These are phyloP conservation scores for Epinephelus cyanopodus DNA, from an alignment of 2,113 vertebrate genomes.

Conservation along the genomic window DNA sequence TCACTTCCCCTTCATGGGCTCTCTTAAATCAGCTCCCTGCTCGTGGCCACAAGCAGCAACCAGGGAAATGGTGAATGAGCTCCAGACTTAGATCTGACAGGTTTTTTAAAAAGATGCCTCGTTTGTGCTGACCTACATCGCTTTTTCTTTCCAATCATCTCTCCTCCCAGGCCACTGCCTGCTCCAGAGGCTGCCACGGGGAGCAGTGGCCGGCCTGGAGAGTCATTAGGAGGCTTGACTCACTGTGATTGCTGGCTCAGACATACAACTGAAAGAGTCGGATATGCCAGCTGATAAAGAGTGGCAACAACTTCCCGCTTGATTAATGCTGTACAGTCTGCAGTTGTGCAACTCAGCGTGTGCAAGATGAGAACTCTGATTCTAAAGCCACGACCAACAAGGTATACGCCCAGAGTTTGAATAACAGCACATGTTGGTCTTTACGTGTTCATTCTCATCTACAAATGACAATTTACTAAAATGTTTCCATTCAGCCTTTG, in stretches of 20 bases:
- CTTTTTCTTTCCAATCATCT: conserved; percentile 80
- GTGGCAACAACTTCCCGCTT: conserved; percentile 65
- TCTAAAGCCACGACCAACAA: background rate
- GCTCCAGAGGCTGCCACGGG: conserved; percentile 53
- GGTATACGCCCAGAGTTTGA: background rate
- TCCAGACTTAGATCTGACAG: conserved; percentile 67
- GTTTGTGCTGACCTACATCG: conserved; percentile 77
- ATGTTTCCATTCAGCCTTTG: background rate
- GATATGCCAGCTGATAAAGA: conserved; percentile 56
- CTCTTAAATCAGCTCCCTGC: conserved; percentile 64
- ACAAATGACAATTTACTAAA: background rate
- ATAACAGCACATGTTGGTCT: conserved; percentile 5
- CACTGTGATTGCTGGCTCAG: conserved; percentile 69
- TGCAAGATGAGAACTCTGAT: conserved; percentile 45
- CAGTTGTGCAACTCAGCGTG: conserved; percentile 44
- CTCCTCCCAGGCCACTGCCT: conserved; percentile 49
- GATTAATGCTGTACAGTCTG: conserved; percentile 62
- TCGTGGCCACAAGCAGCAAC: conserved; percentile 47
- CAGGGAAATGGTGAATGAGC: conserved; percentile 67
- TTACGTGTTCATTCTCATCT: background rate
- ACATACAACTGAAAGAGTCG: conserved; percentile 55
- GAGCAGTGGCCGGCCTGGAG: conserved; percentile 54
- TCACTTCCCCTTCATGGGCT: conserved; percentile 36
- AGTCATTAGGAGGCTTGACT: conserved; percentile 70
- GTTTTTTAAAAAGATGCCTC: conserved; percentile 66